These are phyloP conservation scores for Natrix natrix DNA, from an alignment of 2,797 vertebrate species.

Conservation along the genomic window DNA sequence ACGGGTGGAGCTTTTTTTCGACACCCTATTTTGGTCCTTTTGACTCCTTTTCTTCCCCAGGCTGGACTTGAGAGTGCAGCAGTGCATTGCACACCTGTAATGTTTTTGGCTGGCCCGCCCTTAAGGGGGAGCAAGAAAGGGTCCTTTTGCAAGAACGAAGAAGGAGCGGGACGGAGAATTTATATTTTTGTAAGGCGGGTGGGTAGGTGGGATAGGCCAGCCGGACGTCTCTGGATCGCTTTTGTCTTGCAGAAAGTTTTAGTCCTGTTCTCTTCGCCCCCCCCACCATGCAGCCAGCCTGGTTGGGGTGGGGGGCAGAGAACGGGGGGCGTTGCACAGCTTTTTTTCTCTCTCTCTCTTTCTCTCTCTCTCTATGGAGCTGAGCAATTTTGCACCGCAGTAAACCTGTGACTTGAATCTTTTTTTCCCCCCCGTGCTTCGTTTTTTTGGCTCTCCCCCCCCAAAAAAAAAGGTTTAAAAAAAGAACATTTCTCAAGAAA, in stretches of 20 bases:
- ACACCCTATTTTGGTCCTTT: background rate
- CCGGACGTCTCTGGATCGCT: background rate
- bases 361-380: background rate
- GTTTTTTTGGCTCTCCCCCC: background rate
- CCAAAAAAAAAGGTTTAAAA: background rate
- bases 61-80: too few species aligned
- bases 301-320: background rate
- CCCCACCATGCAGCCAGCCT: background rate
- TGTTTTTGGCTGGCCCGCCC: background rate
- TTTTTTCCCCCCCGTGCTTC: background rate
- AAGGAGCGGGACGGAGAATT: fast-evolving
- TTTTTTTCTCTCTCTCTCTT: background rate
- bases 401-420: background rate
- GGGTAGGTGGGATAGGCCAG: too few species aligned
- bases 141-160: background rate
- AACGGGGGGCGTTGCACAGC: background rate
- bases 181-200: background rate
- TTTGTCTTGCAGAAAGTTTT: background rate
- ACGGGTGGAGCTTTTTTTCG: background rate
- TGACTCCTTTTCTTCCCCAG: background rate
- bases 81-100: background rate
- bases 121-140: background rate
- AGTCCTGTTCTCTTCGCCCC: background rate
- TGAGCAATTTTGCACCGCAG: background rate
- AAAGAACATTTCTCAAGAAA: background rate